These are phyloP conservation scores for Ophion slaviceki DNA, from an alignment of 2,888 invertebrate genomes.

Conservation along the genomic window DNA sequence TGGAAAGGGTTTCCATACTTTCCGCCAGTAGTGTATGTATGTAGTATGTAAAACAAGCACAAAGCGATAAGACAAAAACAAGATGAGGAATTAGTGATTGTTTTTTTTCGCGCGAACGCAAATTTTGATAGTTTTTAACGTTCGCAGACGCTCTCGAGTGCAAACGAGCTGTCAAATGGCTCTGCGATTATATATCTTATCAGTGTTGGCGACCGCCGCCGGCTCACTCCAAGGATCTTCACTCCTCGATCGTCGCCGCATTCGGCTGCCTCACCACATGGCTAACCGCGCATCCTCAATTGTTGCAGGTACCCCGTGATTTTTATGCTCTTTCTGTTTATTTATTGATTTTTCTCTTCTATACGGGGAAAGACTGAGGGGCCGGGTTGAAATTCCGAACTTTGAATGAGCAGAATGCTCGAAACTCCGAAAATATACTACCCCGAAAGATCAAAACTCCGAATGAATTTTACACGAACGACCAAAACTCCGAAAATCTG, in stretches of 20 bases:
- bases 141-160: constrained; percentile 93
- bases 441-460: too few relatives aligned
- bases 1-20: too few relatives aligned
- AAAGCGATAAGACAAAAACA: constrained; percentile 15
- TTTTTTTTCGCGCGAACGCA: neutral
- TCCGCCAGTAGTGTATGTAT: too few relatives aligned
- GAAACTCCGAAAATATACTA: too few relatives aligned
- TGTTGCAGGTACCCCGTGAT: constrained; percentile 85
- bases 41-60: neutral
- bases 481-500: too few relatives aligned
- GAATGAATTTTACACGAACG: too few relatives aligned
- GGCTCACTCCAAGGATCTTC: constrained; percentile 96
- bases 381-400: too few relatives aligned
- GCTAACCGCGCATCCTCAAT: constrained; percentile 95
- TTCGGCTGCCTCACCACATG: constrained; percentile 96
- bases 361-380: too few relatives aligned
- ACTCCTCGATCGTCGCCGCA: constrained; percentile 97
- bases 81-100: neutral
- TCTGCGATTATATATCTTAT: constrained; percentile 98
- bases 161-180: constrained; percentile 97
- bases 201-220: constrained; percentile 98
- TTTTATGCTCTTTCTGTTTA: too few relatives aligned
- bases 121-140: neutral
- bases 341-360: too few relatives aligned
- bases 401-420: too few relatives aligned